Base-by-base conservation (phyloP, 2,888 invertebrate genomes). In the Toxonevra muliebris region DNA sequence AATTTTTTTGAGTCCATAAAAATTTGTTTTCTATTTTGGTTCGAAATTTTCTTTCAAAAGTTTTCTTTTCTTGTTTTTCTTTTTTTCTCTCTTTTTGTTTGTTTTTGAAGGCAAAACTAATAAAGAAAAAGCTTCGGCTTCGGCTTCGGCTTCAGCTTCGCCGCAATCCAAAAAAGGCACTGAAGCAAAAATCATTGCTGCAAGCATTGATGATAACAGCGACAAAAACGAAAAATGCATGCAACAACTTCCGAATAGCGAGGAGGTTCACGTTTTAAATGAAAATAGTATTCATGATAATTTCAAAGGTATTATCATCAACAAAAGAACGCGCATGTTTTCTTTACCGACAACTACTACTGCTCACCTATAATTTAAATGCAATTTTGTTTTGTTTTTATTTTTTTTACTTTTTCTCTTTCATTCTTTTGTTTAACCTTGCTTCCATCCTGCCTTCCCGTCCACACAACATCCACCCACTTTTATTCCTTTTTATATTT, bases 351-450 rank as follows among this genome's bases (percentile, higher is more conserved):
- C 57, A 17, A 11, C 15, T 17, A 15, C 13, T 41, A 12, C 20
- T 40, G 40, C 40, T 43, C 12, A 55, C 42, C 42, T 60, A 52
- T 67, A 45, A 52, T 52, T 67, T 62, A 15, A 40, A 62, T 60
- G 45, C 54, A 65, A 41, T 63, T 65, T 52, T 15, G 61, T 65
- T 53, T 69, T 73, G 70, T 72, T 68, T 73, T 73, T 71, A 71
- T 71, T 71, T 73, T 62, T 61, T 66, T 40, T 69, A 61, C 64
- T 66, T 68, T 69, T 72, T 52, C 42, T 71, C 68, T 55, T 55
- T 45, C 15, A 30, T 30, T 30, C 3, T 30, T 30, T 30, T 7
- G 30, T n/a, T 64, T 45, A 52, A 54, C 19, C 45, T 15, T 20
- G 19, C 48, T 61, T 30, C 20, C 17, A 1, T 12, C 54, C 19